phyloP scores from a whole-genome alignment of 2,113 vertebrate species.

The Lampris megalopsis region DNA sequence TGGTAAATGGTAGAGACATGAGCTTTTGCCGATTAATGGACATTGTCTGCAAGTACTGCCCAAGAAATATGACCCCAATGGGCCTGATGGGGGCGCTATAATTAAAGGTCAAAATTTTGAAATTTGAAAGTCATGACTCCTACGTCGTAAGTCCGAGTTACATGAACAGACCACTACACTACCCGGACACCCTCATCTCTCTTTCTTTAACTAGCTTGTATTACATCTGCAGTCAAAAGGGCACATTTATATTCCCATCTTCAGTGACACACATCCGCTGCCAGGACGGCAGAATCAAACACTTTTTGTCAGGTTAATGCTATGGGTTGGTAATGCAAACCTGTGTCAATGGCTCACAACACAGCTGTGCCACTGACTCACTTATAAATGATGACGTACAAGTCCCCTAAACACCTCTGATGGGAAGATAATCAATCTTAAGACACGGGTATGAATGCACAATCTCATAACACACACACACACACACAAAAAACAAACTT shows the following conservation, averaged over 20 bases:
- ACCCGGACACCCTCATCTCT: conserved; percentile 33
- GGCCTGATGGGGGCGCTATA: too few relatives aligned
- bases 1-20: too few relatives aligned
- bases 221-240: conserved; percentile 32
- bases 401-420: neutral
- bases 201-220: conserved; percentile 14
- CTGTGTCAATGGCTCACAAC: neutral
- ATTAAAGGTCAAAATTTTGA: too few relatives aligned
- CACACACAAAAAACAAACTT: neutral
- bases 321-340: conserved; percentile 20
- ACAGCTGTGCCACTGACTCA: neutral
- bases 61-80: too few relatives aligned
- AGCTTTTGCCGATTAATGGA: too few relatives aligned
- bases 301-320: conserved; percentile 19
- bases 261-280: conserved; percentile 1
- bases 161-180: too few relatives aligned
- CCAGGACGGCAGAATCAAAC: conserved; percentile 21
- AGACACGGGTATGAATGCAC: neutral
- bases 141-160: too few relatives aligned
- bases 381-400: neutral
- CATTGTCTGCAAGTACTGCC: too few relatives aligned
- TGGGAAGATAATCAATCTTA: neutral
- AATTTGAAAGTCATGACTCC: too few relatives aligned
- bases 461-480: neutral
- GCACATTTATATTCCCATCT: conserved; percentile 53